Evolutionary conservation across 2,113 vertebrate species (phyloP), one percentile per base, ranked within the genome.

Genomic region (Equus przewalskii): DNA sequence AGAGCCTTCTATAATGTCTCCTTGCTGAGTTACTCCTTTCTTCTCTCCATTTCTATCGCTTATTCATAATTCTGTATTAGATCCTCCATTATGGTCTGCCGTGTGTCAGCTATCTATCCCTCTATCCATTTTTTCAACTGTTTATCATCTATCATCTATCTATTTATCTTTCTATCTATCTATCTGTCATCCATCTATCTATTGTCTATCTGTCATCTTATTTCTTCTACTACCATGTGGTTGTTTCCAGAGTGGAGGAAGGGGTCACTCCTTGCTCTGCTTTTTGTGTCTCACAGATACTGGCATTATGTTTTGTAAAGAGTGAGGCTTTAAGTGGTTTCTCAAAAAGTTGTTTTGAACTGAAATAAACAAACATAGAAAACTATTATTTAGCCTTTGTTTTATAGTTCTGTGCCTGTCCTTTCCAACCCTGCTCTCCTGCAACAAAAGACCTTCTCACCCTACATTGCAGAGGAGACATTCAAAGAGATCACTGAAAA

Each of bases 391-490:
- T 56, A 19, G 5, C 16, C 0, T 86, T 69, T 13, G 7, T 7
- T 12, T 30, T 7, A 10, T 3, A 11, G 15, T 8, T 56, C 54
- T 19, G 9, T 36, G 0, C 18, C 54, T 13, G 2, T 33, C 2
- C 18, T 41, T 28, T 12, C 28, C 13, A 24, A 11, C 0, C 16
- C 69, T 10, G 0, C 3, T 65, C 26, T 81, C 51, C 4, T 2
- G 3, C 6, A 2, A 51, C 22, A 46, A 3, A 30, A 58, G 10
- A 49, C 4, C 6, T 30, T 15, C 22, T 62, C 1, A 12, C 13
- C 21, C 73, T 30, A 5, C 0, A 60, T 10, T 7, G 1, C n/a
- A 64, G 24, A 64, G 26, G n/a, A 4, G 33, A 6, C 4, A 3
- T 46, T 21, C 72, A 75, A 16, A 33, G 16, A 44, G 33, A 46